Base-by-base conservation (phyloP, 2,888 invertebrate genomes). In the Andrena bicolor region DNA sequence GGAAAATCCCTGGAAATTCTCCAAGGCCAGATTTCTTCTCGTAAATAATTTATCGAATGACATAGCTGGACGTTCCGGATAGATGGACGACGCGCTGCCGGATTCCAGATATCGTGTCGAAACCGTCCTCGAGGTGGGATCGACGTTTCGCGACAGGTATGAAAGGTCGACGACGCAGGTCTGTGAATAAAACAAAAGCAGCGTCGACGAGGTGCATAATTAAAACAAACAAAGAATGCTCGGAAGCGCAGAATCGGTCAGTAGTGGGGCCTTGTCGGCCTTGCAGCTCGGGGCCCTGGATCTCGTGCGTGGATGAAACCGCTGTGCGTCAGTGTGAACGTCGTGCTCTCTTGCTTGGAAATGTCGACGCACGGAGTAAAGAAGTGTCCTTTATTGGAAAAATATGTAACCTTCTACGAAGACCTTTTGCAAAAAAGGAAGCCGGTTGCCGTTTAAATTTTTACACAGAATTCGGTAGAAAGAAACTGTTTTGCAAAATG, bases 201-300 rank as follows among this genome's bases (percentile, higher is more conserved):
- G 13, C 26, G 13, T 26, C 35, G 66, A 7, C 49, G 64, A 71
- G 60, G 63, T 48, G 86, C 80, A 82, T 90, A 90, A 91, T 91
- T 90, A 89, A 91, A 91, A 91, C 91, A 91, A 91, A 91, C 89
- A 91, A 90, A 89, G 86, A 83, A 64, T 61, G 81, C 86, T 89
- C 81, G 87, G 88, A 85, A 87, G 85, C 84, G 72, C 76, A 77
- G 82, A 82, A 81, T 87, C 78, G 78, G 49, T 49, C 53, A 51
- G 83, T 71, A 78, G 83, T 80, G 87, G 68, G 74, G 32, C 69
- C 80, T 71, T 13, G 87, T 86, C 86, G 90, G 84, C 90, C 90
- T 90, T 88, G 90, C 76, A 69, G 72, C 32, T 30, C 49, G 64
- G 65, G 41, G 51, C 56, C 65, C 73, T 61, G 80, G 30, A 79